phyloP scores from a whole-genome alignment of 2,888 invertebrate genomes.

The Idaea biselata region DNA sequence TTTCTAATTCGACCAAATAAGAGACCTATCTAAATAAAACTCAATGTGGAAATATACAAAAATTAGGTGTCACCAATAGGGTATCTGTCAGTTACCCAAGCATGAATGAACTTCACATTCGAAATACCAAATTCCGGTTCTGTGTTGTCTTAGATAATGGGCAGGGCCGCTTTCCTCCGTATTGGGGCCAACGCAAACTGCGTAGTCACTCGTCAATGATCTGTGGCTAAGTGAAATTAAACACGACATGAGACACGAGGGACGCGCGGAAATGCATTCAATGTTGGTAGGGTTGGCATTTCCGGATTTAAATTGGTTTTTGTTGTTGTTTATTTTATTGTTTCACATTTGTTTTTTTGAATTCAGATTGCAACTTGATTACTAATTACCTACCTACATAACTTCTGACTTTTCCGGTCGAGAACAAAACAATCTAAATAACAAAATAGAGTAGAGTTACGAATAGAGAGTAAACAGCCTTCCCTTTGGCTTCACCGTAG shows the following conservation, averaged over 20 bases:
- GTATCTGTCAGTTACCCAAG: background rate
- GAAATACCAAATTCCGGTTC: conserved; percentile 34
- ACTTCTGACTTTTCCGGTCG: too few species aligned
- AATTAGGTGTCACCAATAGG: background rate
- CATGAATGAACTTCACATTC: conserved; percentile 19
- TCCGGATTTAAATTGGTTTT: background rate
- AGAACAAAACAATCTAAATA: too few species aligned
- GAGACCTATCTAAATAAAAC: background rate
- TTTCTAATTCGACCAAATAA: background rate
- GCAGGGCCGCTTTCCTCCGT: conserved; percentile 58
- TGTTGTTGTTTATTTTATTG: background rate
- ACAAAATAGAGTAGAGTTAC: too few species aligned
- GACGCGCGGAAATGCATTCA: conserved; percentile 39
- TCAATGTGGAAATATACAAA: background rate
- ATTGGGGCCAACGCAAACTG: conserved; percentile 62
- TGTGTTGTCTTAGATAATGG: conserved; percentile 54
- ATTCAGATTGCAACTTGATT: too few species aligned
- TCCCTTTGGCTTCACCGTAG: too few species aligned
- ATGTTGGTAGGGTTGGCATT: conserved; percentile 8
- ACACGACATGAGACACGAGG: conserved; percentile 30
- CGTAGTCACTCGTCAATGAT: conserved; percentile 18
- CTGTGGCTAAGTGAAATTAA: conserved; percentile 51
- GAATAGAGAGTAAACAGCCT: too few species aligned
- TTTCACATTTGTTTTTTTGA: background rate
- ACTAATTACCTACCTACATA: too few species aligned